Base-by-base conservation (phyloP, 2,888 invertebrate species). In the Drosophila percnosoma region DNA sequence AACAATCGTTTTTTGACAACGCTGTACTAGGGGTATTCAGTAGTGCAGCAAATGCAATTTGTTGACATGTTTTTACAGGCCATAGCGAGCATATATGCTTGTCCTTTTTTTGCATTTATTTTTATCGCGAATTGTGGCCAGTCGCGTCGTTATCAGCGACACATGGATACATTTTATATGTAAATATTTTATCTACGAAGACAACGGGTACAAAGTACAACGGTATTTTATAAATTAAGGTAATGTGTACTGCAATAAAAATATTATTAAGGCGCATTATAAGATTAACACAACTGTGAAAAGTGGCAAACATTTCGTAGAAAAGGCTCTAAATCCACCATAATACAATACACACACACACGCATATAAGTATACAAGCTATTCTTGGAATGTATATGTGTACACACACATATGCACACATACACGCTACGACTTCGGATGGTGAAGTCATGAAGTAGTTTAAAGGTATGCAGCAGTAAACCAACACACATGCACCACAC, bases 401-500 rank as follows among this genome's bases (percentile, higher is more conserved):
- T 5, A 21, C 21, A 42, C 13, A 75, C 82, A 87, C 89, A 33
- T 33, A 4, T 33, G 74, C 84, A 24, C 15, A 45, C 21, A 21
- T 15, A 7, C 13, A 78, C 85, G 88, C 85, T 85, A 75, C 83
- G 58, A 67, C 21, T 15, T 36, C 55, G 48, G 58, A 18, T 72
- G 84, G 78, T 86, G 83, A 86, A 90, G 90, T 86, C 85, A 86
- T 90, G 85, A 88, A 85, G 82, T 78, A 69, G 65, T 67, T 55
- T 55, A 77, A 78, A 78, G 61, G 66, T 81, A 78, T 71, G 57
- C 67, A 73, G 60, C 65, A 73, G 64, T 60, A 65, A 64, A 33
- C 52, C 27, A 55, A 45, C 34, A 60, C 59, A 48, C 49, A 51
- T 36, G 36, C 51, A 48, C 57, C 31, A 38, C 55, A 49, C 27